Evolutionary conservation across 2,888 invertebrate species (phyloP).

Genomic region (Dicranocentrus wangi): DNA sequence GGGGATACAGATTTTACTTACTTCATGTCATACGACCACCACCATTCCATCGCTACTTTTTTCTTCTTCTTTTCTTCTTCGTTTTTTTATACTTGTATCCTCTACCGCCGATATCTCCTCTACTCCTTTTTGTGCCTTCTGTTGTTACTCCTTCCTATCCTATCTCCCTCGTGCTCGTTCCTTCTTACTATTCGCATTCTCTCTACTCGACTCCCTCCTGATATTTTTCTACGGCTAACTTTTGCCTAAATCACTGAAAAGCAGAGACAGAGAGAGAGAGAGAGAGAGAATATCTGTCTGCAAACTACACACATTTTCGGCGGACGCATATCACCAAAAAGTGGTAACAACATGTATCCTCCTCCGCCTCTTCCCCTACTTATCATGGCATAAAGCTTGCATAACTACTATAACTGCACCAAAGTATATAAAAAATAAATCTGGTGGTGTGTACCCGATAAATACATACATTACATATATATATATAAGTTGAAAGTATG

Average conservation of each 20-base stretch:
- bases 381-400: too few species aligned
- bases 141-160: background rate
- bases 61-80: slow-evolving; percentile 4
- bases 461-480: too few species aligned
- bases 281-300: background rate
- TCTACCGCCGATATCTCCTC: background rate
- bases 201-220: background rate
- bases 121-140: background rate
- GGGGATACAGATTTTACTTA: slow-evolving; percentile 50
- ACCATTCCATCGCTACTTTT: slow-evolving; percentile 20
- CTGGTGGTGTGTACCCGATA: too few species aligned
- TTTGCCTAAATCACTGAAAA: slow-evolving; percentile 11
- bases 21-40: slow-evolving; percentile 40
- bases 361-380: too few species aligned
- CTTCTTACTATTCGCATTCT: background rate
- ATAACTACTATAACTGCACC: too few species aligned
- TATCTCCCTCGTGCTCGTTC: background rate
- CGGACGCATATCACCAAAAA: too few species aligned
- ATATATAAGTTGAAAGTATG: too few species aligned
- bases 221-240: slow-evolving; percentile 14
- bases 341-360: too few species aligned
- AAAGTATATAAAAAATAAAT: too few species aligned
- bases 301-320: background rate
- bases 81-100: background rate
- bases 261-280: too few species aligned